These are phyloP conservation scores for Aphaenogaster rudis DNA, from an alignment of 1,140 invertebrate genomes.

Conservation along the genomic window DNA sequence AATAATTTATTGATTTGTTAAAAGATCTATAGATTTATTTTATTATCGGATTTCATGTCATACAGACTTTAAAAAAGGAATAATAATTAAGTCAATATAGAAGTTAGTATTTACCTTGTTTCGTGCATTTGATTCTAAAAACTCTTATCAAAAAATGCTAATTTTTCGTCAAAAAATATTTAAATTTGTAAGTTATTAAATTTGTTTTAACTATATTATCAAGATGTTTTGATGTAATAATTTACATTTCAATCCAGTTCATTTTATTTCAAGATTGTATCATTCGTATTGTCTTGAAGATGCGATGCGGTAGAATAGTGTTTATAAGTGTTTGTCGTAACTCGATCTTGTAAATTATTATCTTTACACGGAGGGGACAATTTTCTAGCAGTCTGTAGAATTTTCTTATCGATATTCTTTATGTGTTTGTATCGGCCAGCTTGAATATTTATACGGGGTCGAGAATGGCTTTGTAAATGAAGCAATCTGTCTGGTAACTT, in stretches of 20 bases:
- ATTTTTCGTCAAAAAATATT: neutral
- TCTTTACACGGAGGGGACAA: conserved; percentile 56
- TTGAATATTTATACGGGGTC: conserved; percentile 19
- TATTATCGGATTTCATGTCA: neutral
- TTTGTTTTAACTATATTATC: neutral
- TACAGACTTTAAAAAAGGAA: neutral
- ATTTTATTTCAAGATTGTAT: neutral
- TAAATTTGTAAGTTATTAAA: neutral
- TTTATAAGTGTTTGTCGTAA: neutral
- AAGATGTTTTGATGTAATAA: neutral
- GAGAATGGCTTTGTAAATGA: conserved; percentile 17
- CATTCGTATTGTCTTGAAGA: conserved; percentile 23
- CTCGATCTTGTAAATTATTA: conserved; percentile 24
- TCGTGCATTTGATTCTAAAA: neutral
- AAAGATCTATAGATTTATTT: neutral
- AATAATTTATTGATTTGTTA: neutral
- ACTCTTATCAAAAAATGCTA: neutral
- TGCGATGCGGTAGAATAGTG: neutral
- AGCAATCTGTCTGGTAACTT: conserved; percentile 41
- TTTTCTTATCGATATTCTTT: conserved; percentile 68
- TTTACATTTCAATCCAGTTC: conserved; percentile 15
- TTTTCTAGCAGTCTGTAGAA: conserved; percentile 67
- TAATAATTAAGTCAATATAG: neutral
- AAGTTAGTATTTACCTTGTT: neutral
- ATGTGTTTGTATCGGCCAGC: conserved; percentile 41